Evolutionary conservation across 2,113 vertebrate genomes (phyloP), one percentile per base, ranked within the genome.

Genomic region (Zeus faber): DNA sequence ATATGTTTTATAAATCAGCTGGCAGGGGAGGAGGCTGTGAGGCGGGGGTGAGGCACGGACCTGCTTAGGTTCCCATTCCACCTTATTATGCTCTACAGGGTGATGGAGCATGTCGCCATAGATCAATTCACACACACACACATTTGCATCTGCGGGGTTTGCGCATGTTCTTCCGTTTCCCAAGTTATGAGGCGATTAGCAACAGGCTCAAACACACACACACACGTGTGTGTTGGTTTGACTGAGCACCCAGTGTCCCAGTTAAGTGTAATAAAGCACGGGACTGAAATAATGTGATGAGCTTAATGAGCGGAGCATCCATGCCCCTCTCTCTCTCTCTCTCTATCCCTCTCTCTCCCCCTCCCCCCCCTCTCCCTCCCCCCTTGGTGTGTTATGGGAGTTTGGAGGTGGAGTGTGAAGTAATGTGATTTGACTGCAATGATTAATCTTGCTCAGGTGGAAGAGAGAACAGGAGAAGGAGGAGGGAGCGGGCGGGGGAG

Each of bases 401-500:
- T 53, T 54, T 18, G 54, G 58, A 76, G 76, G 80, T 77, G 63
- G 65, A 67, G 71, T 66, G 52, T 67, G 64, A 74, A 74, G 74
- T 88, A 88, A 90, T 87, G 78, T 73, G 74, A 86, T 70, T 84
- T 70, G 85, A 89, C 83, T 70, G 65, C 67, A 79, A 70, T 74
- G 54, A 89, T 90, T 87, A 82, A 88, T 90, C 88, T 88, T 88
- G 79, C 80, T 90, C 80, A 86, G 80, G 76, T 85, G 79, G 82
- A 58, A 70, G 31, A 51, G 47, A 53, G 72, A 75, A 69, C 70
- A 49, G 65, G 79, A 27, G 23, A 77, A 70, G 69, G 69, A 29
- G 59, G 35, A 62, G 58, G 55, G 59, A 61, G 40, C 58, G 71
- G 25, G 59, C 63, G 66, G 65, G 62, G 74, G 77, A 67, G 61